These are phyloP conservation scores for Microtus ochrogaster DNA, from an alignment of 2,113 vertebrate genomes.

Conservation along the genomic window DNA sequence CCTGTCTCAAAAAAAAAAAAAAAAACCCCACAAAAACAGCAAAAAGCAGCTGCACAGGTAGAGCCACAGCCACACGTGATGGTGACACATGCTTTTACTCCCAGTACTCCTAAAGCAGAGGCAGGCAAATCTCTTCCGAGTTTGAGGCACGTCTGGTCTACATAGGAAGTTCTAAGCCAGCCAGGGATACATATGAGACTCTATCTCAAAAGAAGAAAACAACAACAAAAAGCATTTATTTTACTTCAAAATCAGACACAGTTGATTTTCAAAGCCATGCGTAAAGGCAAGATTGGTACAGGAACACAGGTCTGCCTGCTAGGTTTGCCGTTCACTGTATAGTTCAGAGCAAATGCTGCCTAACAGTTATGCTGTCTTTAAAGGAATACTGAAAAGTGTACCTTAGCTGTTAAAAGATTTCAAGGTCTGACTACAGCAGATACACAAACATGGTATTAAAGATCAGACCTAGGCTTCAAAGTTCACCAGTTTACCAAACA, in stretches of 20 bases:
- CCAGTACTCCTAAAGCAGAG: neutral
- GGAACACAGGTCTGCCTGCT: neutral
- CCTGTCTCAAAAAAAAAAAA: neutral
- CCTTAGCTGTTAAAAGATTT: neutral
- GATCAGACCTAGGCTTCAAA: constrained; percentile 23
- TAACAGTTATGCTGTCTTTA: neutral
- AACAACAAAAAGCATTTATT: neutral
- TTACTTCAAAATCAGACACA: constrained; percentile 25
- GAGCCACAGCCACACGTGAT: neutral
- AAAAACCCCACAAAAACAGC: neutral
- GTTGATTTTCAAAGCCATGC: neutral
- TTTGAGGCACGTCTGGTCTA: neutral
- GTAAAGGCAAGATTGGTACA: neutral
- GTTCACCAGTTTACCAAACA: neutral
- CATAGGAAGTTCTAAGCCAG: neutral
- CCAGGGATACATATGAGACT: too few species aligned
- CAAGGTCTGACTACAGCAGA: neutral
- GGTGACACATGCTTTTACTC: neutral
- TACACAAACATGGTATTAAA: neutral
- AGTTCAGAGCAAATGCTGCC: neutral
- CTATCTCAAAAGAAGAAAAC: neutral
- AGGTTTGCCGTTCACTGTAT: neutral
- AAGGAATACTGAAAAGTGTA: constrained; percentile 12
- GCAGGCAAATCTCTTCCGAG: neutral
- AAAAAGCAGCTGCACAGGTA: neutral